Percentiles rank a stretch among this genome's conserved stretches.
phyloP scores from a whole-genome alignment of 2,888 invertebrate genomes.

The Tetheella fluctuosa region DNA sequence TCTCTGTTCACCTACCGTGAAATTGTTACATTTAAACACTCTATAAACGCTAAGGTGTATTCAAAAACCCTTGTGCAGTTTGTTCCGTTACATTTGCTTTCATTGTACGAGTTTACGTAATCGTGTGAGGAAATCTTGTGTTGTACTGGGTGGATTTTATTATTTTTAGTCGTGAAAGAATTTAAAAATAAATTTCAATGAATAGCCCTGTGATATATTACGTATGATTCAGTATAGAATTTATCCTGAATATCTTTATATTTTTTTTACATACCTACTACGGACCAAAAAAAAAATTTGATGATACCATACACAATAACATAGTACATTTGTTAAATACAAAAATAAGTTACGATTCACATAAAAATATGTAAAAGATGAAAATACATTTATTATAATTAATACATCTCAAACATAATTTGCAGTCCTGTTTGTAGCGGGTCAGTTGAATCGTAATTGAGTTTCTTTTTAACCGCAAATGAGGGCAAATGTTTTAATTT shows the following conservation, averaged over 20 bases:
- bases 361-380: too few relatives aligned
- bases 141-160: too few relatives aligned
- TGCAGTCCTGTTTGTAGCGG: neutral
- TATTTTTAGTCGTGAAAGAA: too few relatives aligned
- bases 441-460: neutral
- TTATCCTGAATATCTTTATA: too few relatives aligned
- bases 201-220: too few relatives aligned
- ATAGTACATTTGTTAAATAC: too few relatives aligned
- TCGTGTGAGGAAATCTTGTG: neutral
- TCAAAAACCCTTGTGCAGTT: neutral
- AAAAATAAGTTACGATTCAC: too few relatives aligned
- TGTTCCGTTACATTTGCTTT: neutral
- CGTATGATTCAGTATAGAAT: too few relatives aligned
- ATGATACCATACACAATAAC: too few relatives aligned
- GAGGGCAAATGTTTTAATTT: neutral
- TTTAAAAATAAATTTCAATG: too few relatives aligned
- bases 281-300: too few relatives aligned
- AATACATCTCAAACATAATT: neutral
- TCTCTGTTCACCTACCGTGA: neutral
- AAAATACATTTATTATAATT: neutral
- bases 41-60: neutral
- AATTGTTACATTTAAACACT: conserved; percentile 5
- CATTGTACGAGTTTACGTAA: neutral
- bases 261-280: too few relatives aligned
- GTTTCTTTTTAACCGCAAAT: neutral